Evolutionary conservation across 2,888 invertebrate species (phyloP), one percentile per base, ranked within the genome.

Genomic region (Cephus runcator): DNA sequence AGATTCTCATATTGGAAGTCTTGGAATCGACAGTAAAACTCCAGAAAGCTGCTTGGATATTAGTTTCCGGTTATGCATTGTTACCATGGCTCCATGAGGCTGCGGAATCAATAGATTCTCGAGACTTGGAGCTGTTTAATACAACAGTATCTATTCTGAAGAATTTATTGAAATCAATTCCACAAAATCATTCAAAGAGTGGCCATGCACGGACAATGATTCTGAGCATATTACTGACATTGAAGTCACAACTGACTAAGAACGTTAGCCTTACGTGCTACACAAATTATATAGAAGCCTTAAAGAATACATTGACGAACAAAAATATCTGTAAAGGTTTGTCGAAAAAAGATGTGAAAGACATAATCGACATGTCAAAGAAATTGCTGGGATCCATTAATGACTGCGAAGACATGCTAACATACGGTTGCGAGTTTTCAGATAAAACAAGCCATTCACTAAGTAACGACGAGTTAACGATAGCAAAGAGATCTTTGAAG

Each of bases 61-160:
- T 97, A 83, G 92, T 95, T 30, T 94, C 94, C 80, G 93, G 94
- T 36, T 94, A 95, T 84, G 95, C 96, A 0, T 90, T 97, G 1
- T 86, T 97, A 36, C 93, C 95, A 0, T 97, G 97, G 96, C 87
- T 97, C 3, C 88, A 90, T 73, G 90, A 92, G 40, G 87, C 92
- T 2, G 85, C 92, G 4, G 78, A 79, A 11, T 80, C 83, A 73
- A 75, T 88, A n/a, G 77, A 81, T 1, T 75, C 75, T 34, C 82
- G 83, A 31, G 86, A 90, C 73, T 34, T 75, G 23, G 85, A 88
- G 69, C 80, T 82, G 12, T 77, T 88, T 6, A 79, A 81, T 34
- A 78, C 84, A 11, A 76, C 89, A 11, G 80, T 90, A 1, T 82
- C 83, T 69, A 87, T 92, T 74, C 77, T 87, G 12, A 83, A 85